These are phyloP conservation scores for Plestiodon gilberti DNA, from an alignment of 2,113 vertebrate species.

Conservation along the genomic window DNA sequence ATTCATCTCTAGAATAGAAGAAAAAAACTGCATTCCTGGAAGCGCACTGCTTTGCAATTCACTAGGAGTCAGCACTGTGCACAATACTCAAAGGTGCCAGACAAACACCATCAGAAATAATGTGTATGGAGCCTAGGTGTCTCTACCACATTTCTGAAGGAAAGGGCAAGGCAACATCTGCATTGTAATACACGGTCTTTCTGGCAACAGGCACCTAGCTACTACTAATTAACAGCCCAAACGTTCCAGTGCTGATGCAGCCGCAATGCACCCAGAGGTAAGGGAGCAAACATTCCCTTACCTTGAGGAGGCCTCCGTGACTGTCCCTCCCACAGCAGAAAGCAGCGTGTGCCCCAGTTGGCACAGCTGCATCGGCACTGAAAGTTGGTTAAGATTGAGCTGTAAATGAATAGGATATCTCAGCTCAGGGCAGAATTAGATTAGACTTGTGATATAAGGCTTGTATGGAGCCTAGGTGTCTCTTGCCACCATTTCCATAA, in stretches of 20 bases:
- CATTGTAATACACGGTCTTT: neutral
- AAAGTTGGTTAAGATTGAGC: too few relatives aligned
- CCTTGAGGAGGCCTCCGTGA: too few relatives aligned
- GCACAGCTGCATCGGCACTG: too few relatives aligned
- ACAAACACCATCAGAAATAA: neutral
- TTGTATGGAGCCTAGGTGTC: too few relatives aligned
- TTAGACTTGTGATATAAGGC: neutral
- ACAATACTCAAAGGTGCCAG: neutral
- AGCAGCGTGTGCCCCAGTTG: too few relatives aligned
- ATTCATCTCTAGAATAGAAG: neutral
- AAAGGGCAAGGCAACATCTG: too few relatives aligned
- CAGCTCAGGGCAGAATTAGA: neutral
- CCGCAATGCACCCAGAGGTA: too few relatives aligned
- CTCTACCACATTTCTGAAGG: neutral
- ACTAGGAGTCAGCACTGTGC: neutral
- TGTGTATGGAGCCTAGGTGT: neutral
- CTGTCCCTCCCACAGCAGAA: too few relatives aligned
- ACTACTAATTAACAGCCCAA: too few relatives aligned
- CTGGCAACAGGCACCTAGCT: neutral
- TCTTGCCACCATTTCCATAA: neutral
- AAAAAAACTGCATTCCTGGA: neutral
- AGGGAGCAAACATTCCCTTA: too few relatives aligned
- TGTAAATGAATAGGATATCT: neutral
- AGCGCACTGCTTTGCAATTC: neutral
- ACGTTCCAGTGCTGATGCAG: too few relatives aligned